phyloP scores from a whole-genome alignment of 2,888 invertebrate genomes.

The Cerceris ruficornis region DNA sequence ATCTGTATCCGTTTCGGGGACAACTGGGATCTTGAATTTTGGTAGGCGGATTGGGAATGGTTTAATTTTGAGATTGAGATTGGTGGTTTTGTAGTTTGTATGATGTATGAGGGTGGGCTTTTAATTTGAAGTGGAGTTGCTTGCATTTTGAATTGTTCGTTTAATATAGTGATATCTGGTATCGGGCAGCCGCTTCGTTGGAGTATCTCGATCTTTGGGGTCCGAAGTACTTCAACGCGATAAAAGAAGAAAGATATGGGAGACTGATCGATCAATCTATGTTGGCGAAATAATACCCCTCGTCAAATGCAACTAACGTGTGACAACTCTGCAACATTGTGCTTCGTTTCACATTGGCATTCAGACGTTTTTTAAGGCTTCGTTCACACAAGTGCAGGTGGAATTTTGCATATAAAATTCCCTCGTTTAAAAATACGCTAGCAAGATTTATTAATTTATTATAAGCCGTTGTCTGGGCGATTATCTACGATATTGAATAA shows the following conservation, averaged over 20 bases:
- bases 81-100: no score
- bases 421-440: no score
- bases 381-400: conserved; percentile 21
- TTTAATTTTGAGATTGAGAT: no score
- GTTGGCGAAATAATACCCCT: conserved; percentile 21
- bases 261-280: conserved; percentile 52
- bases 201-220: not conserved
- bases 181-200: not conserved
- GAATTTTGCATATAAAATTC: not conserved
- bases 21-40: no score
- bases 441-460: not conserved
- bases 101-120: no score
- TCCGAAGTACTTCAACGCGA: not conserved
- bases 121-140: no score
- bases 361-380: conserved; percentile 18
- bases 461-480: no score
- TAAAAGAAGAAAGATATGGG: conserved; percentile 14
- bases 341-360: conserved; percentile 35
- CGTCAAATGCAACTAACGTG: conserved; percentile 15
- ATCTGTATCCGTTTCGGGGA: no score
- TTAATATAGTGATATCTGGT: not conserved
- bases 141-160: not conserved
- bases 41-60: no score
- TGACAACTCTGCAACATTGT: conserved; percentile 55
- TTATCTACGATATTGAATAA: no score